phyloP scores from a whole-genome alignment of 2,113 vertebrate species.

The Nansenia antarctica region DNA sequence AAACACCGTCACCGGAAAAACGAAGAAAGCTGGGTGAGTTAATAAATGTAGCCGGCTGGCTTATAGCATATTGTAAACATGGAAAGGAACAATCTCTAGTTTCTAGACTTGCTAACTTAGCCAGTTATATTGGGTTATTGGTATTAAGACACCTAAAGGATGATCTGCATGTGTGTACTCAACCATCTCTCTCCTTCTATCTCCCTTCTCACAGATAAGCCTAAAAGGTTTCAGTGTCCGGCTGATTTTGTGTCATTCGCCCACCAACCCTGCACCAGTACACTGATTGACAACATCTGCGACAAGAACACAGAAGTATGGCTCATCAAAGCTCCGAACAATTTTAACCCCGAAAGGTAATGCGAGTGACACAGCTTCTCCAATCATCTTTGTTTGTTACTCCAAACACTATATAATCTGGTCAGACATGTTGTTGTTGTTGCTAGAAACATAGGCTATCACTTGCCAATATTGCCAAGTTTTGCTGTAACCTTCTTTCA shows the following conservation, averaged over 20 bases:
- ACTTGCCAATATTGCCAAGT: neutral
- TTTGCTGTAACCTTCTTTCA: neutral
- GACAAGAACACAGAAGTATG: constrained; percentile 64
- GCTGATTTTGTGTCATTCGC: constrained; percentile 66
- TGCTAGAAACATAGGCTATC: neutral
- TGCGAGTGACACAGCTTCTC: too few species aligned
- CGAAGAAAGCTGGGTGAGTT: constrained; percentile 7
- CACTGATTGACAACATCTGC: constrained; percentile 31
- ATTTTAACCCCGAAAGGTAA: constrained; percentile 68
- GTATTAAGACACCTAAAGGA: too few species aligned
- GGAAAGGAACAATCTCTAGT: too few species aligned
- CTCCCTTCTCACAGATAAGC: too few species aligned
- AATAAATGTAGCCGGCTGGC: too few species aligned
- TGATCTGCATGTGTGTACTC: neutral
- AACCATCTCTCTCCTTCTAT: constrained; percentile 6
- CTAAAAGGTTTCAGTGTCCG: constrained; percentile 69
- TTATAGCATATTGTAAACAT: too few species aligned
- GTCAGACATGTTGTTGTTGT: neutral
- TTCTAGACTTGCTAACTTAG: constrained; percentile 31
- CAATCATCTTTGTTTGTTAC: neutral
- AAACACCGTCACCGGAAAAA: constrained; percentile 3
- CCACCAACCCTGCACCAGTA: constrained; percentile 59
- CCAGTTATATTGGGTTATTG: neutral
- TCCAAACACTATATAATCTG: neutral
- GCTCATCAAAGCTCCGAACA: constrained; percentile 76